phyloP scores from a whole-genome alignment of 2,113 vertebrate genomes.

The Mesembrinibis cayennensis region DNA sequence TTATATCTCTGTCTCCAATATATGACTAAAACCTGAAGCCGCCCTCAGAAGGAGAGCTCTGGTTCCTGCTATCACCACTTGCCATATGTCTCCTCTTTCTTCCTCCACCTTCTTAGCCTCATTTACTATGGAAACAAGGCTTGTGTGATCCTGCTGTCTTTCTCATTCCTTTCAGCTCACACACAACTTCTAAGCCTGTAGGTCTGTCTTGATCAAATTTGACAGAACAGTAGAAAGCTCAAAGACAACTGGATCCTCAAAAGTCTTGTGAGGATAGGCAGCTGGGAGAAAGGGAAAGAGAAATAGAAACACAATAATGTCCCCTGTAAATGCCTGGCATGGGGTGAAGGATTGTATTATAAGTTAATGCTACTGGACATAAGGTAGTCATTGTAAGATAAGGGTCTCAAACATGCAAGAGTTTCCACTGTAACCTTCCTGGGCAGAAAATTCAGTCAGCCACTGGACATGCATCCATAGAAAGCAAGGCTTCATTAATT shows the following conservation, averaged over 20 bases:
- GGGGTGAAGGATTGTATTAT: neutral
- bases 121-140: slow-evolving; percentile 58
- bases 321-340: neutral
- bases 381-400: neutral
- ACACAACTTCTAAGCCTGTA: neutral
- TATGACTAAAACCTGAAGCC: slow-evolving; percentile 16
- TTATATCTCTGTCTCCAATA: neutral
- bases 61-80: slow-evolving; percentile 28
- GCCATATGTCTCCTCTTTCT: slow-evolving; percentile 40
- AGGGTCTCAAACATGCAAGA: neutral
- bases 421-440: neutral
- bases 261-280: neutral
- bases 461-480: neutral
- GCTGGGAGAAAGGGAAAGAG: neutral
- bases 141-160: neutral
- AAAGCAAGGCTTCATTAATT: neutral
- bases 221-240: neutral
- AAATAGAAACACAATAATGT: rapidly evolving
- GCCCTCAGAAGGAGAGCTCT: neutral
- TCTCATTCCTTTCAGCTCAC: neutral
- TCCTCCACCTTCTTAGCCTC: slow-evolving; percentile 26
- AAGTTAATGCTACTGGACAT: neutral
- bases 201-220: neutral
- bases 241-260: neutral
- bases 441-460: neutral